Conservation (phyloP, 2,797 vertebrate genomes). For the Molossus alvarezi region DNA sequence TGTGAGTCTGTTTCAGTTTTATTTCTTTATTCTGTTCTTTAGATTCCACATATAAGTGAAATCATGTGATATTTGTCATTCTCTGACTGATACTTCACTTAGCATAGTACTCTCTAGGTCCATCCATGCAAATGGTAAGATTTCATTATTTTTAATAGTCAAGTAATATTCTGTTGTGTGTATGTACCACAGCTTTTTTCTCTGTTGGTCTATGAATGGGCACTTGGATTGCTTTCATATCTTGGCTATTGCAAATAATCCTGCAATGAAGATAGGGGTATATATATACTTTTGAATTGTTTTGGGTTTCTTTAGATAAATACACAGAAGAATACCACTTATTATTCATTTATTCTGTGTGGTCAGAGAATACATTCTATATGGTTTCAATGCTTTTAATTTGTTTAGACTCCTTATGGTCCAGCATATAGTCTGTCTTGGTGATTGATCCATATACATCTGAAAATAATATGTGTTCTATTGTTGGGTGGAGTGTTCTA, state of each 20-base stretch:
- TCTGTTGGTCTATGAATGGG: neutral
- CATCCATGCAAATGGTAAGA: neutral
- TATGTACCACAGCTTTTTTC: neutral
- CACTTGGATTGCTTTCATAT: neutral
- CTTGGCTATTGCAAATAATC: neutral
- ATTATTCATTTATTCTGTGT: neutral
- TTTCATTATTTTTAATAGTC: neutral
- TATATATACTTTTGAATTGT: neutral
- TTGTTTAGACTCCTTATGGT: neutral
- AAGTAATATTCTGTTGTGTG: neutral
- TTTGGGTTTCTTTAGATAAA: neutral
- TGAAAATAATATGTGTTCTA: slow-evolving; percentile 35
- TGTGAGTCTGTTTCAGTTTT: neutral
- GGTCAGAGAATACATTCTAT: slow-evolving; percentile 35
- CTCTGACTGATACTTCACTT: neutral
- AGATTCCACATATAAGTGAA: neutral
- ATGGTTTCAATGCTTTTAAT: slow-evolving; percentile 39
- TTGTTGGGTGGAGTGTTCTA: neutral
- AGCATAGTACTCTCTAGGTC: neutral
- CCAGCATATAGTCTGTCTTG: neutral
- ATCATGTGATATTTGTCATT: neutral
- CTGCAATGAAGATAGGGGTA: neutral
- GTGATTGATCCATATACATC: neutral
- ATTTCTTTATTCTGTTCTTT: neutral
- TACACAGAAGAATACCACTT: neutral